phyloP scores from a whole-genome alignment of 2,113 vertebrate species.

The Dryoscopus gambensis region DNA sequence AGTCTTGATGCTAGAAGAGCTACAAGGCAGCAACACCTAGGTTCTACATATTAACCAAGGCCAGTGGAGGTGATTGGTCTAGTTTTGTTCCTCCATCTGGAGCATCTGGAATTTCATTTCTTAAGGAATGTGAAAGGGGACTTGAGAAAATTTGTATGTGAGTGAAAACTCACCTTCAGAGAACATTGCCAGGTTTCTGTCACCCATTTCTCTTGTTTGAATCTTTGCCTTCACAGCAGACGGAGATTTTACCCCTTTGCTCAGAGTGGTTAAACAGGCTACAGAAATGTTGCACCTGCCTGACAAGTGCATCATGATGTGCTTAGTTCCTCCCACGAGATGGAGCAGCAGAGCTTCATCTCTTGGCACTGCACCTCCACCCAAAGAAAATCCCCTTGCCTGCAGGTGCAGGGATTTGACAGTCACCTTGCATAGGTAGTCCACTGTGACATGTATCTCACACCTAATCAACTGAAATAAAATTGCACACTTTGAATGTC shows the following conservation, averaged over 20 bases:
- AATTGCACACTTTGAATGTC: slow-evolving; percentile 1
- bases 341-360: slow-evolving; percentile 1
- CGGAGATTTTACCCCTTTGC: not conserved
- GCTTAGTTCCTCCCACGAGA: slow-evolving; percentile 26
- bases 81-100: not conserved
- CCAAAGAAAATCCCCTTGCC: not conserved
- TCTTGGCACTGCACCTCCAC: not conserved
- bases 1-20: not conserved
- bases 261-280: not conserved
- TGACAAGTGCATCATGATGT: not conserved
- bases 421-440: slow-evolving; percentile 22
- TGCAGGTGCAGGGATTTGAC: not conserved
- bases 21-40: not conserved
- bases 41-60: not conserved
- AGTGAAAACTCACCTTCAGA: not conserved
- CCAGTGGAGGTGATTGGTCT: not conserved
- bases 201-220: not conserved
- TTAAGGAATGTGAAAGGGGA: not conserved
- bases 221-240: not conserved
- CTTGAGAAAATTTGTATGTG: not conserved
- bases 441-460: slow-evolving; percentile 2
- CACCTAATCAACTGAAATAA: slow-evolving; percentile 11
- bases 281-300: not conserved
- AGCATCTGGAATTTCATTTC: not conserved
- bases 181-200: fast-evolving